Conservation (phyloP, 2,888 invertebrate genomes). For the Ormyrus labotus region DNA sequence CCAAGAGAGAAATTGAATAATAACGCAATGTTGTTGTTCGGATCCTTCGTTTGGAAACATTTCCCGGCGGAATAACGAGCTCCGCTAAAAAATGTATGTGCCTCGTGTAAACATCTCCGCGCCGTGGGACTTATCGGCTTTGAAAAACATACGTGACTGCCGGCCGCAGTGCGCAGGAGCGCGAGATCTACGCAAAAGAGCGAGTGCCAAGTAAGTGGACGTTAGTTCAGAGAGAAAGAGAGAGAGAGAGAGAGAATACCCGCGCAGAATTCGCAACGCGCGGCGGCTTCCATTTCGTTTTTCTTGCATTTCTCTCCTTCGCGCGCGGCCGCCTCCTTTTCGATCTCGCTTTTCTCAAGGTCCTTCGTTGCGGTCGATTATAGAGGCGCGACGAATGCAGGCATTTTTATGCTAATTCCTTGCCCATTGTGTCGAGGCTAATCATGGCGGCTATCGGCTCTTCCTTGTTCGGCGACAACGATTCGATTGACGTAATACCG, state of each 20-base stretch:
- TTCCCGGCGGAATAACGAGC: neutral
- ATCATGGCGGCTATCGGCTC: neutral
- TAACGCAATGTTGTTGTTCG: neutral
- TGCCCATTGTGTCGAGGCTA: conserved; percentile 61
- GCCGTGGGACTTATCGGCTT: neutral
- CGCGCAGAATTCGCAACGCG: conserved; percentile 21
- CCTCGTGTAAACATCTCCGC: conserved; percentile 8
- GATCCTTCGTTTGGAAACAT: conserved; percentile 4
- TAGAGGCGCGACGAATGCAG: conserved; percentile 14
- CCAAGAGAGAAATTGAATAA: neutral
- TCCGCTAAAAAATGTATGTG: neutral
- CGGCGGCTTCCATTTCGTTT: neutral
- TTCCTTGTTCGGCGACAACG: conserved; percentile 1
- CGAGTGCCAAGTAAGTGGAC: conserved; percentile 1
- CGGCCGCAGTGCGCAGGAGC: neutral
- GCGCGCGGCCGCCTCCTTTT: neutral
- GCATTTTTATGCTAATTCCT: conserved; percentile 71
- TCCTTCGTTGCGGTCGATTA: conserved; percentile 3
- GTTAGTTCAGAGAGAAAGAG: no score
- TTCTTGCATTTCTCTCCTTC: conserved; percentile 16
- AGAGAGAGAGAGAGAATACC: conserved; percentile 1
- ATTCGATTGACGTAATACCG: conserved; percentile 31
- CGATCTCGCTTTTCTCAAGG: conserved; percentile 37
- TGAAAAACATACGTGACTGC: conserved; percentile 19
- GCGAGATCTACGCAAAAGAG: neutral